Base-by-base conservation (phyloP, 2,888 invertebrate species). In the Craniophora ligustri region DNA sequence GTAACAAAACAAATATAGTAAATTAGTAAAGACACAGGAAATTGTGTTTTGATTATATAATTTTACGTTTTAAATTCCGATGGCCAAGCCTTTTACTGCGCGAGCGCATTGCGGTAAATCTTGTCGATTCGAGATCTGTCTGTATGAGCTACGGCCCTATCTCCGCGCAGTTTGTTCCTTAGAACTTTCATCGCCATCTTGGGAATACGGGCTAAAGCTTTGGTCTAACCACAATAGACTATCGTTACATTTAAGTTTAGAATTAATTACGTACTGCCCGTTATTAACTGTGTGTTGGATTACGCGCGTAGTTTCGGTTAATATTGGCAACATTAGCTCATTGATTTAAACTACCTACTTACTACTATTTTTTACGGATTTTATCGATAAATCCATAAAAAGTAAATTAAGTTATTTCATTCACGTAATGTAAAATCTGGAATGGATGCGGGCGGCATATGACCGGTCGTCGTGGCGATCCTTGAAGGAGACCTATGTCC, bases 121-220 rank as follows among this genome's bases (percentile, higher is more conserved):
- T 78, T 72, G 85, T 84, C 84, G 84, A 87, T 85, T 81, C 78
- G 54, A 84, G 85, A 88, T 86, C 84, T 80, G 72, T 86, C 84
- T 80, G 72, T 75, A 83, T 86, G 84, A 89, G 78, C 88, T 86
- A 89, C 79, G 67, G 79, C 79, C 64, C 55, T 76, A 78, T 82
- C 75, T 66, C 67, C 61, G 76, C 76, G 75, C 49, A 53, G 72
- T 69, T 60, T 78, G 80, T 76, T 78, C 71, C 61, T 55, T 50
- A 62, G 75, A 76, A 87, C 91, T 92, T 92, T 92, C 92, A 79
- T 90, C 76, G 63, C 90, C 88, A 81, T 89, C 86, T 88, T 84
- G 83, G 87, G 90, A 78, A 75, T 81, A 81, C 78, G 81, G 80
- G 28, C 30, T 13, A n/a, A 14, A 21, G 28, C 78, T 81, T 80